Base-by-base conservation (phyloP, 2,113 vertebrate genomes). In the Scytalopus superciliaris region DNA sequence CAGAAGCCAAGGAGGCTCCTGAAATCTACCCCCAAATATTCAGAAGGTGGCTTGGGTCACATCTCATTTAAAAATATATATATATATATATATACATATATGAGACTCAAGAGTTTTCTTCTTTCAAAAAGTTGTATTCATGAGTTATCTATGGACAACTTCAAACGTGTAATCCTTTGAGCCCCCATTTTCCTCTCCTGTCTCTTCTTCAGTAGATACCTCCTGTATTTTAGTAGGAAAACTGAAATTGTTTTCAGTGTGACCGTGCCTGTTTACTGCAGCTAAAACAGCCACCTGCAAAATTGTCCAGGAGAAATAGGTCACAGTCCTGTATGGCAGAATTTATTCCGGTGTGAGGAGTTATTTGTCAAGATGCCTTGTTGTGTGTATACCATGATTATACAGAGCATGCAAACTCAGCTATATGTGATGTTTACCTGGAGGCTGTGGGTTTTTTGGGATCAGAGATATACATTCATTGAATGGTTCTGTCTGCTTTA, bases 201-300 rank as follows among this genome's bases (percentile, higher is more conserved):
- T 90, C 85, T 90, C 73, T 83, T 91, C 62, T 96, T 95, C 91
- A 94, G 80, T 92, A 95, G 89, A 82, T 78, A 75, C 88, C 88
- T 95, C 75, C 80, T 94, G 70, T 95, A 73, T 84, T 94, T 96
- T 77, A 89, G 77, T 82, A 92, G 74, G 74, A 97, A 95, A 94
- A 76, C 35, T 79, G 72, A 33, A 87, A 49, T 74, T 62, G 47
- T 92, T 88, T 95, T 85, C 84, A 64, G 56, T 45, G 47, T 60
- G 69, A 84, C 84, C 92, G 19, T 85, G 73, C 68, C 87, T 69
- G 42, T 88, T 76, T 90, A 59, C 64, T 67, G 67, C 91, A 91
- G 56, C 88, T 93, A 42, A 59, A 93, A 55, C 40, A 96, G 90
- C 84, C 89, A 52, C 89, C 78, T 88, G 91, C 93, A 96, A 86